These are phyloP conservation scores for Trachymyrmex cornetzi DNA, from an alignment of 1,140 invertebrate genomes.

Conservation along the genomic window DNA sequence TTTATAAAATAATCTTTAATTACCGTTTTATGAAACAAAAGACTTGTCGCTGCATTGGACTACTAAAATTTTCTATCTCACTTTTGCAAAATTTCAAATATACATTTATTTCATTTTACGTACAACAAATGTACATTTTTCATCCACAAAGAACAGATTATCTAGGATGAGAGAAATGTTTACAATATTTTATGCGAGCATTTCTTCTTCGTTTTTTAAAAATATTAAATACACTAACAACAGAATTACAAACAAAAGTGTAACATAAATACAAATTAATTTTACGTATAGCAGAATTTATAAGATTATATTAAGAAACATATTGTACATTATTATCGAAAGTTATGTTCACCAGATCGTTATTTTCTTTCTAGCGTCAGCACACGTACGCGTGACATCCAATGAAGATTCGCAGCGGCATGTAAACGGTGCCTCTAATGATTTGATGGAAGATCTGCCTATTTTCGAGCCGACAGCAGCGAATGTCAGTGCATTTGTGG, in stretches of 20 bases:
- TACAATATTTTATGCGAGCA: neutral
- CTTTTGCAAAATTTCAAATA: too few species aligned
- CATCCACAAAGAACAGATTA: too few species aligned
- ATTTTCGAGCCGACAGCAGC: conserved; percentile 85
- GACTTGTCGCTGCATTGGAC: too few species aligned
- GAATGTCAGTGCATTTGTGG: conserved; percentile 87
- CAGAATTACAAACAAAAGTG: neutral
- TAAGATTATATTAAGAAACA: neutral
- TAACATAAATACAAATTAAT: neutral
- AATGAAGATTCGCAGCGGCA: conserved; percentile 70
- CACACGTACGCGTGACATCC: conserved; percentile 74
- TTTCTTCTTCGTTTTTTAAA: neutral
- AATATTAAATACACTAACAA: neutral
- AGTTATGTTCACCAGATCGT: neutral
- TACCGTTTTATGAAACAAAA: too few species aligned
- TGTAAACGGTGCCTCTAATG: conserved; percentile 72
- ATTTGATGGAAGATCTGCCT: conserved; percentile 77
- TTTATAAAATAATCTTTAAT: too few species aligned
- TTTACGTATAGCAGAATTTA: neutral
- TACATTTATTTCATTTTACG: too few species aligned
- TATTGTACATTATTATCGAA: neutral
- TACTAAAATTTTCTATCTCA: too few species aligned
- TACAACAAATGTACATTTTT: too few species aligned
- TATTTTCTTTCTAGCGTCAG: conserved; percentile 76
- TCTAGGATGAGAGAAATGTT: neutral